Percentiles rank a stretch among this genome's conserved stretches.
These are phyloP conservation scores for Melinopterus prodromus DNA, from an alignment of 2,888 invertebrate species.

Conservation along the genomic window DNA sequence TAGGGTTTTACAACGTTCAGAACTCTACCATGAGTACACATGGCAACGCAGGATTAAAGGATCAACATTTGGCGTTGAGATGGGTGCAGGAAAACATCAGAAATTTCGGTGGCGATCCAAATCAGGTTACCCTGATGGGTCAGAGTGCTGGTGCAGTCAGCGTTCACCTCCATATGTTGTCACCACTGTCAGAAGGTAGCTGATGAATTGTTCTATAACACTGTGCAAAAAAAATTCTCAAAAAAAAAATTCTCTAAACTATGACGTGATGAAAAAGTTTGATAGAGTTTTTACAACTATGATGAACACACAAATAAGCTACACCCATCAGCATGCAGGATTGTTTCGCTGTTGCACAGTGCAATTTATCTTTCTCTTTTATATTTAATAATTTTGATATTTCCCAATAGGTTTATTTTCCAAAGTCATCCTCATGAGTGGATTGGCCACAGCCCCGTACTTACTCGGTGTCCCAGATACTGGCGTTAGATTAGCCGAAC, in stretches of 20 bases:
- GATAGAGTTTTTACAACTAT: no score
- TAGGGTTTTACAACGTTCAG: conserved; percentile 29
- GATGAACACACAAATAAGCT: no score
- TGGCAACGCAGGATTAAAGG: conserved; percentile 33
- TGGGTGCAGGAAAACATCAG: conserved; percentile 25
- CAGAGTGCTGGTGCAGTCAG: conserved; percentile 33
- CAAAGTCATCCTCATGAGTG: conserved; percentile 21
- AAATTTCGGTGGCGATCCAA: conserved; percentile 28
- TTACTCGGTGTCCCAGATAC: conserved; percentile 60
- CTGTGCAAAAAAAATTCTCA: no score
- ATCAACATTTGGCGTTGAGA: conserved; percentile 27
- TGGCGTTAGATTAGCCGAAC: conserved; percentile 66
- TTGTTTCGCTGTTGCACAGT: no score
- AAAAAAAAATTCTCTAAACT: no score
- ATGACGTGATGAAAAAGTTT: no score
- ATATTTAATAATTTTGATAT: neutral
- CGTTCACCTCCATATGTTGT: conserved; percentile 30
- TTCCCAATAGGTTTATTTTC: conserved; percentile 21
- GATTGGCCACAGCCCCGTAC: conserved; percentile 25
- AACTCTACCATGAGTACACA: conserved; percentile 8
- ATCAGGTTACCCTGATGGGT: conserved; percentile 29
- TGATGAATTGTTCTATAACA: neutral
- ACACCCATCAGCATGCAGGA: no score
- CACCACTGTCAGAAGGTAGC: conserved; percentile 29
- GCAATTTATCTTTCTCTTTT: no score